Conservation (phyloP, 2,888 invertebrate genomes). For the Xestia c-nigrum region DNA sequence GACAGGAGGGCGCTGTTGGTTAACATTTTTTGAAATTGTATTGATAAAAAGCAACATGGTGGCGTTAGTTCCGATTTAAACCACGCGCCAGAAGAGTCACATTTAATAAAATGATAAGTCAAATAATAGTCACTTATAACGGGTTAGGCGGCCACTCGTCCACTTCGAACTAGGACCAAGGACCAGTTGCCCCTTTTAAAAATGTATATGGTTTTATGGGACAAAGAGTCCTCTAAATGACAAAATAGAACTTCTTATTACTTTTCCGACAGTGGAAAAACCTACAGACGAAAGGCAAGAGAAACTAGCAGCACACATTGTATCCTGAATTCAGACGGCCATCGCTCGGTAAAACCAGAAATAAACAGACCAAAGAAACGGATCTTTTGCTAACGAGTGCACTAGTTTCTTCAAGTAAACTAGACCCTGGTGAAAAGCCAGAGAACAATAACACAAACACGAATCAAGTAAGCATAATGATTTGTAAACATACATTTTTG, state of each 20-base stretch:
- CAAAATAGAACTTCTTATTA: not conserved
- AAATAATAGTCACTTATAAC: not conserved
- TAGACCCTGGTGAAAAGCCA: constrained; percentile 45
- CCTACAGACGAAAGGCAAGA: not conserved
- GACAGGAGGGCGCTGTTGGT: not conserved
- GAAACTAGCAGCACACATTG: not conserved
- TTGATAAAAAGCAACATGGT: not conserved
- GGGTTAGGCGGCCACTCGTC: too few relatives aligned
- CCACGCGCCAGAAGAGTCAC: not conserved
- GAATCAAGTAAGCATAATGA: constrained; percentile 40
- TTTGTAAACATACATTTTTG: constrained; percentile 30
- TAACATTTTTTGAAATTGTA: not conserved
- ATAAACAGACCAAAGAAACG: constrained; percentile 32
- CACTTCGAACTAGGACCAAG: too few relatives aligned
- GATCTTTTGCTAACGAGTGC: constrained; percentile 42
- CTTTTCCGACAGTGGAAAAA: not conserved
- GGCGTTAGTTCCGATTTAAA: not conserved
- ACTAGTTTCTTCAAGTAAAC: constrained; percentile 44
- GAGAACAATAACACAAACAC: constrained; percentile 29
- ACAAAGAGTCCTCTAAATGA: not conserved
- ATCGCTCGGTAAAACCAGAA: constrained; percentile 10
- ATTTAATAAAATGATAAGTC: not conserved
- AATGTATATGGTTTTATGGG: too few relatives aligned
- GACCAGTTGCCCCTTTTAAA: too few relatives aligned
- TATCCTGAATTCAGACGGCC: constrained; percentile 13